Conservation (phyloP, 2,113 vertebrate genomes). For the Plotosus lineatus region DNA sequence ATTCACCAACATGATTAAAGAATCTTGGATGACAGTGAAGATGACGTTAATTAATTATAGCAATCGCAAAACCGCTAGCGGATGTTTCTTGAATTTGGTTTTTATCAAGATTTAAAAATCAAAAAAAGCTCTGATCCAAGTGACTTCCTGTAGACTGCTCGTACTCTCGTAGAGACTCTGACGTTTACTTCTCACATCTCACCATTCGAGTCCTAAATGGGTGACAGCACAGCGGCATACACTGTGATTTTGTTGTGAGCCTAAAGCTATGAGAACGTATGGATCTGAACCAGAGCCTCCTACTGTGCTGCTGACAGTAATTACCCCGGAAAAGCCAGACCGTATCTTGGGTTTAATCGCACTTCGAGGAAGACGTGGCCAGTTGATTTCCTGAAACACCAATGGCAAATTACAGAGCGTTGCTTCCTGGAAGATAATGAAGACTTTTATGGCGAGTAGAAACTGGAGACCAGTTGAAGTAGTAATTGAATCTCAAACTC, state of each 20-base stretch:
- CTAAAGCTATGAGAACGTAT: not conserved
- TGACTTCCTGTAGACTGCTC: not conserved
- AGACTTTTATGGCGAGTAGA: conserved; percentile 53
- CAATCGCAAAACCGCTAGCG: not conserved
- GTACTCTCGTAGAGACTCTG: not conserved
- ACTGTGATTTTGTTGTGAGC: not conserved
- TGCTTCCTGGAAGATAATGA: conserved; percentile 57
- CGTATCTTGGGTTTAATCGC: conserved; percentile 60
- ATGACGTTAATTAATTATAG: not conserved
- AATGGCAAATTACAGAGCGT: conserved; percentile 47
- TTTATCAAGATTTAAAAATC: not conserved
- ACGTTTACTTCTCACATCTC: not conserved
- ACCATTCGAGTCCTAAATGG: not conserved
- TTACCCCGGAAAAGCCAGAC: conserved; percentile 62
- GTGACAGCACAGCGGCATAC: not conserved
- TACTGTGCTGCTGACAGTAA: conserved; percentile 47
- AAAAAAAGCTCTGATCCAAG: not conserved
- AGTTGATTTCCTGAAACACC: conserved; percentile 60
- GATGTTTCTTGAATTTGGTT: not conserved
- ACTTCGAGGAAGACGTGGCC: conserved; percentile 56
- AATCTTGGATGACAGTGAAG: not conserved
- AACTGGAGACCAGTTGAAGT: not conserved
- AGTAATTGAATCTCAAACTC: not conserved
- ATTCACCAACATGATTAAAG: not conserved
- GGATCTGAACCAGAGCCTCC: conserved; percentile 16